phyloP scores from a whole-genome alignment of 1,140 invertebrate species.

The Atta colombica region DNA sequence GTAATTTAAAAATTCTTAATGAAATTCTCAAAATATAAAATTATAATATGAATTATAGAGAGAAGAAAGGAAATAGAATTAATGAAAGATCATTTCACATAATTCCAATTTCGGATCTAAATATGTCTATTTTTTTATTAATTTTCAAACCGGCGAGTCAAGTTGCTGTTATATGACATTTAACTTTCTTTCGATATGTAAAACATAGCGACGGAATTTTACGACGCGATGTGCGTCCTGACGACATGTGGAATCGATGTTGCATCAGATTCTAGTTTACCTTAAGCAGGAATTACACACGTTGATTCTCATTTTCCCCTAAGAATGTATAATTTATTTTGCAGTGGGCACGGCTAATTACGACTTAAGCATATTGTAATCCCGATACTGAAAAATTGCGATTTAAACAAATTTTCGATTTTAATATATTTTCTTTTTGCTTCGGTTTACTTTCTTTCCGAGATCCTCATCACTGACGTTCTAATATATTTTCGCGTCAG shows the following conservation, averaged over 20 bases:
- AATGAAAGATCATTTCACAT: no score
- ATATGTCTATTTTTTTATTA: no score
- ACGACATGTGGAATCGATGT: conserved; percentile 76
- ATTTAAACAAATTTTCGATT: not conserved
- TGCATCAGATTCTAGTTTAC: conserved; percentile 85
- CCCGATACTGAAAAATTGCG: not conserved
- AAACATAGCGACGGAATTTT: conserved; percentile 15
- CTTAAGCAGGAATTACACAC: conserved; percentile 72
- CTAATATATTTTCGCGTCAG: no score
- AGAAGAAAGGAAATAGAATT: no score
- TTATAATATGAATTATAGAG: no score
- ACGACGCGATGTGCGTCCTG: conserved; percentile 63
- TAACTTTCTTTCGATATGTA: not conserved
- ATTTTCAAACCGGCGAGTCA: not conserved
- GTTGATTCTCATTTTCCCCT: conserved; percentile 73
- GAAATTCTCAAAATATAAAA: no score
- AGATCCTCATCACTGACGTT: no score
- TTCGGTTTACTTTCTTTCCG: no score
- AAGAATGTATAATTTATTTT: conserved; percentile 78
- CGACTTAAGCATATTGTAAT: not conserved
- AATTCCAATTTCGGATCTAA: no score
- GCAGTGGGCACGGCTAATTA: conserved; percentile 23
- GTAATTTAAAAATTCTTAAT: no score
- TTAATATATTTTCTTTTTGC: not conserved
- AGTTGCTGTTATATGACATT: not conserved